phyloP scores from a whole-genome alignment of 2,888 invertebrate species.

The Sesia bembeciformis region DNA sequence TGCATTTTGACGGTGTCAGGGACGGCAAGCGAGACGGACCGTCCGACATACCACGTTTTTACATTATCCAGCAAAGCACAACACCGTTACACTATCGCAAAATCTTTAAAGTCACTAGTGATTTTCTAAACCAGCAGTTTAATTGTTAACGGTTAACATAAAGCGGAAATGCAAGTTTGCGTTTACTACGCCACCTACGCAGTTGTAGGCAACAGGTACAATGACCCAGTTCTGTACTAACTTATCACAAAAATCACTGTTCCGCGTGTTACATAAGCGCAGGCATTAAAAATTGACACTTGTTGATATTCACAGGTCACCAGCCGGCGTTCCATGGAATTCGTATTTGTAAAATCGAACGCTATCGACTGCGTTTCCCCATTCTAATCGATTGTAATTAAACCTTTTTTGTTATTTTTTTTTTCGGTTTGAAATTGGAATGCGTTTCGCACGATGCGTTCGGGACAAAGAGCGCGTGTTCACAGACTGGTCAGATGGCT shows the following conservation, averaged over 20 bases:
- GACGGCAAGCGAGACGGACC: constrained; percentile 45
- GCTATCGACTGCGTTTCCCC: background rate
- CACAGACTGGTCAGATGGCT: background rate
- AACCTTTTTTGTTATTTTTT: no score
- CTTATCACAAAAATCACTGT: background rate
- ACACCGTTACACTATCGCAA: background rate
- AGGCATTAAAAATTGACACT: constrained; percentile 12
- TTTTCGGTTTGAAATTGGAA: background rate
- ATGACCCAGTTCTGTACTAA: constrained; percentile 18
- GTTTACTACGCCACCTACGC: constrained; percentile 21
- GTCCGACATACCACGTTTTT: constrained; percentile 48
- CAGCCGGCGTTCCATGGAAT: background rate
- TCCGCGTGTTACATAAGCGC: background rate
- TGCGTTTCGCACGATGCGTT: background rate
- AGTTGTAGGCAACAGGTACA: constrained; percentile 31
- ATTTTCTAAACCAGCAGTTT: background rate
- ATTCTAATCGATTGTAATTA: background rate
- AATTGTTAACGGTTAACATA: background rate
- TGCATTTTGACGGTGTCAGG: constrained; percentile 57
- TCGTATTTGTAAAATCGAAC: background rate
- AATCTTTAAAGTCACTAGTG: background rate
- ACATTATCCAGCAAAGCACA: constrained; percentile 16
- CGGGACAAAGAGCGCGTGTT: background rate
- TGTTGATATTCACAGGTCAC: constrained; percentile 8
- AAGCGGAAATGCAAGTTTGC: background rate